Base-by-base conservation (phyloP, 2,888 invertebrate species). In the Lissonota sp. region DNA sequence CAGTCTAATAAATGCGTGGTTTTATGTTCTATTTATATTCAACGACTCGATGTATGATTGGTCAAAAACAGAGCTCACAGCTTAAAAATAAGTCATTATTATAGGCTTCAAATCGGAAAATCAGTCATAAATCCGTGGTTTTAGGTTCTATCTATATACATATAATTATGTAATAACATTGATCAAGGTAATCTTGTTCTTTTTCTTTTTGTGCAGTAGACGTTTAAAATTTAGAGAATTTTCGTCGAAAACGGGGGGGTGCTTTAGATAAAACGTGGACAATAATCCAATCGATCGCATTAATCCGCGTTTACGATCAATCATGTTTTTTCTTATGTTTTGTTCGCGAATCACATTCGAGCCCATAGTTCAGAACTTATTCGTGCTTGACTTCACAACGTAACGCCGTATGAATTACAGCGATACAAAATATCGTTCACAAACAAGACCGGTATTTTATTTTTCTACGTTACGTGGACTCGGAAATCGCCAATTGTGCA, bases 161-260 rank as follows among this genome's bases (percentile, higher is more conserved):
- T 88, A 88, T 88, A 85, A 87, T 86, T 91, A 91, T 79, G 85
- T 90, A 90, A 90, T 90, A 92, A 91, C 91, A 92, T 88, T 91
- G 87, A 92, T 90, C 89, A 88, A 89, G 87, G 83, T 91, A 90
- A 89, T 89, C 89, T 70, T 57, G 16, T 66, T 66, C 66, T 60
- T 62, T 63, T 76, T 73, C 69, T 85, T 90, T 87, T 92, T 92
- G 91, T 92, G 92, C 92, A 92, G 89, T 91, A 92, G 92, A 92
- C 91, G 89, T 89, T 90, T 85, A 91, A 91, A 90, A 83, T 89
- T 89, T 86, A 88, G 90, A 88, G 87, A 87, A 75, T 90, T 84
- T 84, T 89, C 88, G 87, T 87, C 84, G 77, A 88, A 86, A 88
- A 88, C 12, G 84, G 87, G 84, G 87, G 86, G 87, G 91, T 92